A percentile compares a stretch with the other conserved stretches of the same genome.
Evolutionary conservation across 2,113 vertebrate genomes (phyloP).

Genomic region (Callocephalon fimbriatum): DNA sequence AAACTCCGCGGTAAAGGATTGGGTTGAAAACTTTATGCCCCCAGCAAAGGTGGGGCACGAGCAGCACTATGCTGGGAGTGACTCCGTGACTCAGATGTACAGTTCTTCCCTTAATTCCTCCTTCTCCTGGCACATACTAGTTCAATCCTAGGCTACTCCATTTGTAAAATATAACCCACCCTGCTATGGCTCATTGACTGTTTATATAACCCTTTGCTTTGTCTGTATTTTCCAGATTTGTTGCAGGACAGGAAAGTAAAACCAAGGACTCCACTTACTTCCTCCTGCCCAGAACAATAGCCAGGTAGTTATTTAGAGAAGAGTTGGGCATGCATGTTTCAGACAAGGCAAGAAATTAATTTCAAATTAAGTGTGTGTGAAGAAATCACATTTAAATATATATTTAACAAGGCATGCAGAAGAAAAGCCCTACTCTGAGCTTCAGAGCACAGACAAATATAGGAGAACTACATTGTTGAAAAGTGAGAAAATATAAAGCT

Average conservation of each 20-base stretch:
- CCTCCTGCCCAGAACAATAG: background rate
- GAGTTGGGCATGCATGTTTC: background rate
- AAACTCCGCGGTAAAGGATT: background rate
- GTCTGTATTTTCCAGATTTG: background rate
- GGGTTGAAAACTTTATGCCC: background rate
- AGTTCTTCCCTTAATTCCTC: constrained; percentile 15
- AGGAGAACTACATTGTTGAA: background rate
- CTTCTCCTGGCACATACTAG: background rate
- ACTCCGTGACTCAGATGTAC: constrained; percentile 40
- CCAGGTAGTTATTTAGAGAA: background rate
- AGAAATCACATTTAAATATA: background rate
- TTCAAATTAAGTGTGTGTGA: background rate
- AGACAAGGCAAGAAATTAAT: background rate
- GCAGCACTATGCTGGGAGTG: background rate
- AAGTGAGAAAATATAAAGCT: background rate
- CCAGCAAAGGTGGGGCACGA: constrained; percentile 31
- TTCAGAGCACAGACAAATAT: background rate
- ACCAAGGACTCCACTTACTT: background rate
- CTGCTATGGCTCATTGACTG: constrained; percentile 23
- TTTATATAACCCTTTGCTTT: constrained; percentile 40
- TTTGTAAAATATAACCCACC: constrained; percentile 42
- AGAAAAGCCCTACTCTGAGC: background rate
- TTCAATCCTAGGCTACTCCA: constrained; percentile 17
- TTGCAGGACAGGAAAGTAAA: constrained; percentile 4
- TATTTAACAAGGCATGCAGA: background rate